Conservation (phyloP, 2,113 vertebrate species). For the Cichladusa arquata region DNA sequence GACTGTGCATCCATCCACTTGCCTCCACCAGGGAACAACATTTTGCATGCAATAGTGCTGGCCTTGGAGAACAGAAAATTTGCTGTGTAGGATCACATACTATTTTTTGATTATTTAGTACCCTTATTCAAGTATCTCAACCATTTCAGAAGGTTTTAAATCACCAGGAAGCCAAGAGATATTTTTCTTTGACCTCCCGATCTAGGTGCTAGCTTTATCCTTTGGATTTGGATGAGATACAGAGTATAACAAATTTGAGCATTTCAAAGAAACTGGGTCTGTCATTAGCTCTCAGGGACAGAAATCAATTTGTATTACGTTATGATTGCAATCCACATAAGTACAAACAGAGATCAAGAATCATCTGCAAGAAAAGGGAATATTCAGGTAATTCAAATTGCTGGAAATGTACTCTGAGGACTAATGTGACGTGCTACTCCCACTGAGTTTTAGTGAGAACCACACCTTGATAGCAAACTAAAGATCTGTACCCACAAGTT, state of each 20-base stretch:
- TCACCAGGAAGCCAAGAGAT: not conserved
- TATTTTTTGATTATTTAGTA: not conserved
- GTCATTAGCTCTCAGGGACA: conserved; percentile 43
- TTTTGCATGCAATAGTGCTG: not conserved
- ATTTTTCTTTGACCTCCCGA: not conserved
- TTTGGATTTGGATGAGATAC: not conserved
- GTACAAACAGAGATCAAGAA: conserved; percentile 24
- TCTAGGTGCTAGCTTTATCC: not conserved
- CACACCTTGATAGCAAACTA: not conserved
- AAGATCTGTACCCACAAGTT: not conserved
- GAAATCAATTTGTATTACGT: conserved; percentile 18
- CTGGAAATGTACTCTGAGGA: conserved; percentile 9
- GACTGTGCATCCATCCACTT: not conserved
- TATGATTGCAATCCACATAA: not conserved
- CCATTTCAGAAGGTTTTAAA: not conserved
- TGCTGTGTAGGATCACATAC: not conserved
- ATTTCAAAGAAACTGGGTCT: conserved; percentile 32
- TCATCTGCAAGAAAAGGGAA: conserved; percentile 14
- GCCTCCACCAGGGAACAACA: not conserved
- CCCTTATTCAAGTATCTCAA: not conserved
- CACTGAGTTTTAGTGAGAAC: not conserved
- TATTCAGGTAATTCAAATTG: conserved; percentile 4
- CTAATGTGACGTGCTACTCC: not conserved
- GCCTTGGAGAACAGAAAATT: not conserved
- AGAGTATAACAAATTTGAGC: not conserved